These are phyloP conservation scores for Tenthredo mesomela DNA, from an alignment of 2,888 invertebrate genomes.

Conservation along the genomic window DNA sequence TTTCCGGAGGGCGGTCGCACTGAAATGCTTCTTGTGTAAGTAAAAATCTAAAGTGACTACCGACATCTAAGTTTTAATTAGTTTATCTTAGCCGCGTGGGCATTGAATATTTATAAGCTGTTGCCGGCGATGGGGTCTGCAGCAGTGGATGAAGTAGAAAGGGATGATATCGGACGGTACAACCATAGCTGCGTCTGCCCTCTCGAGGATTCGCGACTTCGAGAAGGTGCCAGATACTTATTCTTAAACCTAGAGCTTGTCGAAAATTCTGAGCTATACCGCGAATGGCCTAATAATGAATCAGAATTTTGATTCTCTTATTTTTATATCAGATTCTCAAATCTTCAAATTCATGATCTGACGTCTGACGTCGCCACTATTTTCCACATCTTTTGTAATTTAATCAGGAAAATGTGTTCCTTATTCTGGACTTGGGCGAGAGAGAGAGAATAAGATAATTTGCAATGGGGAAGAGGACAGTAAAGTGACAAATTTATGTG, in stretches of 20 bases:
- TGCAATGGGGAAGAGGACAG: constrained; percentile 52
- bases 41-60: constrained; percentile 78
- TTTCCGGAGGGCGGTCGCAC: constrained; percentile 70
- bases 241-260: background rate
- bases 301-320: background rate
- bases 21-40: constrained; percentile 78
- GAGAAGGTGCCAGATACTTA: background rate
- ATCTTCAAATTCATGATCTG: background rate
- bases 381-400: constrained; percentile 9
- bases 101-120: constrained; percentile 78
- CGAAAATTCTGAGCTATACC: background rate
- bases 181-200: background rate
- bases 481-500: constrained; percentile 70
- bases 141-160: constrained; percentile 38
- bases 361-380: background rate
- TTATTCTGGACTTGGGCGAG: constrained; percentile 22
- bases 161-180: constrained; percentile 49
- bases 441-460: constrained; percentile 51
- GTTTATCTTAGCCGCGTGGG: constrained; percentile 78
- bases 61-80: constrained; percentile 79
- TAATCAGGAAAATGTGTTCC: constrained; percentile 49
- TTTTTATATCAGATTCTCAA: background rate
- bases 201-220: background rate
- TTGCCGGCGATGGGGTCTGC: constrained; percentile 60
- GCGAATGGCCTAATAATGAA: background rate